Evolutionary conservation across 1,140 invertebrate species (phyloP), one percentile per base, ranked within the genome.

Genomic region (Ips nitidus): DNA sequence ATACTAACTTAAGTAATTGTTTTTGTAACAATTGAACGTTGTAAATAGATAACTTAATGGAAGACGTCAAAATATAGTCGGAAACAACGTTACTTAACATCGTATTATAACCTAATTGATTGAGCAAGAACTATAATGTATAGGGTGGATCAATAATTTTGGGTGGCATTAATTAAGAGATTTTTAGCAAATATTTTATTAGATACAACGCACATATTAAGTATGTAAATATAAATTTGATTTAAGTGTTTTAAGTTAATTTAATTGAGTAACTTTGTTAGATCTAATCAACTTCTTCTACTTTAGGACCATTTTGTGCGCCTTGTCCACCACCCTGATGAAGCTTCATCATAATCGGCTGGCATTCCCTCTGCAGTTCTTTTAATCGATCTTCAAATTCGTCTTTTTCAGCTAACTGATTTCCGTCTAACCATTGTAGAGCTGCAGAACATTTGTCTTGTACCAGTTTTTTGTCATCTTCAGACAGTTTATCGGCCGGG

Each of bases 311-410:
- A 7, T 81, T 82, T 41, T 77, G 75, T 43, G 69, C 75, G 40
- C 74, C 75, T 56, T 39, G 41, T 47, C 77, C 80, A 4, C 74
- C 74, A 45, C 82, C 83, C 61, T 87, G 86, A 73, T 93, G 91
- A 3, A 93, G 75, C 76, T 93, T 93, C 74, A 88, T 85, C 88
- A 94, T 92, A 50, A 91, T 84, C 0, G 91, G 89, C 41, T 86
- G 82, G 70, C 90, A 92, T 2, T 89, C 83, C n/a, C 81, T 81
- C 75, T 92, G 90, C 3, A 91, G 79, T 41, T 90, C 86, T 73
- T 92, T 90, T 62, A 92, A 78, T 70, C 88, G 90, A 70, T 90
- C 82, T 66, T 93, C 91, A 70, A 88, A 90, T 73, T 94, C 91
- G 4, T 90, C 87, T 73, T 91, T 90, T 65, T 91, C 87, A 1